Conservation (phyloP, 1,140 invertebrate species). For the Formica exsecta region DNA sequence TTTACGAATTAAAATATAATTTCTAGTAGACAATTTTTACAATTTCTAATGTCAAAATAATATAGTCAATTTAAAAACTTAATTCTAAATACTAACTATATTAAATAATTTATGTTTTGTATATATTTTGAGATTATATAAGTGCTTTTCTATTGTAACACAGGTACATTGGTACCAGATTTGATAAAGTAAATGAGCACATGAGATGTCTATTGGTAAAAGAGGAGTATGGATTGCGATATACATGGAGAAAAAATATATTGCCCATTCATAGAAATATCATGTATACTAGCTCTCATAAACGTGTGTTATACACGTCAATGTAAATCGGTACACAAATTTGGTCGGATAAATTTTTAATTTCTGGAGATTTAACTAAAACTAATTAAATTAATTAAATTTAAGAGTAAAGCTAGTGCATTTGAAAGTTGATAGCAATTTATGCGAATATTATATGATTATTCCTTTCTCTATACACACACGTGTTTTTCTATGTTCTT, state of each 20-base stretch:
- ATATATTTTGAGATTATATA: background rate
- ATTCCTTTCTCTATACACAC: background rate
- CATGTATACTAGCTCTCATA: conserved; percentile 8
- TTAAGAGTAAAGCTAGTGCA: background rate
- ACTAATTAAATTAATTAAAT: background rate
- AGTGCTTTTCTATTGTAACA: background rate
- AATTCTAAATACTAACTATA: no score
- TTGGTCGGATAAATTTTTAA: background rate
- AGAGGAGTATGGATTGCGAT: background rate
- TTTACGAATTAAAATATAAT: no score
- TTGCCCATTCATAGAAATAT: background rate
- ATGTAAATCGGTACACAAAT: conserved; percentile 23
- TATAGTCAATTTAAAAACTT: no score
- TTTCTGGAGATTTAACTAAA: background rate
- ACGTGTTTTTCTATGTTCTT: background rate
- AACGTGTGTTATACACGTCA: background rate
- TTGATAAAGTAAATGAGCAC: conserved; percentile 30
- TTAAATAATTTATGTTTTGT: background rate
- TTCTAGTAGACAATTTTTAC: no score
- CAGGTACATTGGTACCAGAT: conserved; percentile 35
- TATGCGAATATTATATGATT: background rate
- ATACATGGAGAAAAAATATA: background rate
- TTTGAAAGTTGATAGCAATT: background rate
- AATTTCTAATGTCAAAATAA: no score
- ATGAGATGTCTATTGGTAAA: background rate